Conservation (phyloP, 2,888 invertebrate species). For the Branchellion lobata region DNA sequence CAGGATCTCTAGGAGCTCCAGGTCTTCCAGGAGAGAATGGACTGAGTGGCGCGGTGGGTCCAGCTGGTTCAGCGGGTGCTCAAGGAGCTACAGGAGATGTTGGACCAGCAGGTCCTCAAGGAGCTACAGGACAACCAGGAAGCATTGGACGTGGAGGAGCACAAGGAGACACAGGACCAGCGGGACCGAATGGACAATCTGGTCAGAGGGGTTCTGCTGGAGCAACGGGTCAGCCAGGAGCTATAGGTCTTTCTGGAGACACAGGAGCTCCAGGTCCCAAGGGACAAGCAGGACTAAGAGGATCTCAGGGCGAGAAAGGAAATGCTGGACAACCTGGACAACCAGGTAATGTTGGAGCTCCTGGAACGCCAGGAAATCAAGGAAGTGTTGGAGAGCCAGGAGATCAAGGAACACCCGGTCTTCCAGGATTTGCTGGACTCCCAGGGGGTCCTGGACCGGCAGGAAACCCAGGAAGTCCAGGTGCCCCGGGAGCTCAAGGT, state of each 20-base stretch:
- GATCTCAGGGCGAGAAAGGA: slow-evolving; percentile 31
- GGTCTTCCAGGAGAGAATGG: slow-evolving; percentile 67
- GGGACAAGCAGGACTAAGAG: not conserved
- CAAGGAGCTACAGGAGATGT: slow-evolving; percentile 43
- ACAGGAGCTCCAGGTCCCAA: not conserved
- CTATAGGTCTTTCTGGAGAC: slow-evolving; percentile 31
- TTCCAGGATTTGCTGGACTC: slow-evolving; percentile 25
- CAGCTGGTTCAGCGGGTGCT: slow-evolving; percentile 41
- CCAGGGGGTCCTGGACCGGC: slow-evolving; percentile 39
- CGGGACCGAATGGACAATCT: slow-evolving; percentile 31
- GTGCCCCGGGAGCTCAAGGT: slow-evolving; percentile 46
- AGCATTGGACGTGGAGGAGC: slow-evolving; percentile 38
- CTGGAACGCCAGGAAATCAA: not conserved
- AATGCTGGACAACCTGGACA: slow-evolving; percentile 31
- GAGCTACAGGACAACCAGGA: slow-evolving; percentile 45
- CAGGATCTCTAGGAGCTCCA: slow-evolving; percentile 40
- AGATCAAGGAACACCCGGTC: not conserved
- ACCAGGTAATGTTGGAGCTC: slow-evolving; percentile 32
- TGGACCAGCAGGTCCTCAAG: slow-evolving; percentile 44
- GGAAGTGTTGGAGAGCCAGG: slow-evolving; percentile 7
- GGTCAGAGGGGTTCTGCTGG: slow-evolving; percentile 30
- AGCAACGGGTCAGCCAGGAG: slow-evolving; percentile 35
- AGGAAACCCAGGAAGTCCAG: slow-evolving; percentile 40
- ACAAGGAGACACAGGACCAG: slow-evolving; percentile 41
- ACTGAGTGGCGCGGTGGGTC: slow-evolving; percentile 44